phyloP scores from a whole-genome alignment of 2,797 vertebrate genomes.

The Urophycis tenuis region DNA sequence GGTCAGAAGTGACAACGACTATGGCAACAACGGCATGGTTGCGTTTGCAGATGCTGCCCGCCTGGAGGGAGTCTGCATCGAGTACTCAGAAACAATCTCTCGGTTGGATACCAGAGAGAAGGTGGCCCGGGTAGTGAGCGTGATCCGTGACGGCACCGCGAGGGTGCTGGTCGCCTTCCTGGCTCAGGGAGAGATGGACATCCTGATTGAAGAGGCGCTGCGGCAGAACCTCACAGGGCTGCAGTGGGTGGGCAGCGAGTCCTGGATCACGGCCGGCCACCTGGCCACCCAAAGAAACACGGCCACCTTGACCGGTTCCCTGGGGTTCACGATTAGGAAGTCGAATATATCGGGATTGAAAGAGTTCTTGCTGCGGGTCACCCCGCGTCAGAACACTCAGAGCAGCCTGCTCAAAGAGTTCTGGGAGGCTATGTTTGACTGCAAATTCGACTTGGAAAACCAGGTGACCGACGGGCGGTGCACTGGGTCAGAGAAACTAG shows the following conservation, averaged over 20 bases:
- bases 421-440: slow-evolving; percentile 68
- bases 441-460: slow-evolving; percentile 45
- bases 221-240: slow-evolving; percentile 67
- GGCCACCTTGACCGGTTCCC: slow-evolving; percentile 59
- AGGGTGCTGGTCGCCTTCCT: slow-evolving; percentile 69
- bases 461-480: slow-evolving; percentile 41
- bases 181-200: slow-evolving; percentile 64
- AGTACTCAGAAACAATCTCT: slow-evolving; percentile 54
- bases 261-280: slow-evolving; percentile 69
- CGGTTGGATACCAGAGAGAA: slow-evolving; percentile 46
- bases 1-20: slow-evolving; percentile 56
- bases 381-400: slow-evolving; percentile 53
- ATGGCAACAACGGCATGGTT: slow-evolving; percentile 55
- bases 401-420: slow-evolving; percentile 63
- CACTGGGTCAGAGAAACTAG: slow-evolving; percentile 63
- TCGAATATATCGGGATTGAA: slow-evolving; percentile 60
- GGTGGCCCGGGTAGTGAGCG: slow-evolving; percentile 55
- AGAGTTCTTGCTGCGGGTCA: slow-evolving; percentile 64
- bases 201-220: slow-evolving; percentile 65
- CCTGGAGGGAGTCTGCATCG: slow-evolving; percentile 54
- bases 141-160: slow-evolving; percentile 60
- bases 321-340: slow-evolving; percentile 69
- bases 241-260: slow-evolving; percentile 74
- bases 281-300: slow-evolving; percentile 54
- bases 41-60: slow-evolving; percentile 49